Base-by-base conservation (phyloP, 1,140 invertebrate genomes). In the Trachelipus rathkii region DNA sequence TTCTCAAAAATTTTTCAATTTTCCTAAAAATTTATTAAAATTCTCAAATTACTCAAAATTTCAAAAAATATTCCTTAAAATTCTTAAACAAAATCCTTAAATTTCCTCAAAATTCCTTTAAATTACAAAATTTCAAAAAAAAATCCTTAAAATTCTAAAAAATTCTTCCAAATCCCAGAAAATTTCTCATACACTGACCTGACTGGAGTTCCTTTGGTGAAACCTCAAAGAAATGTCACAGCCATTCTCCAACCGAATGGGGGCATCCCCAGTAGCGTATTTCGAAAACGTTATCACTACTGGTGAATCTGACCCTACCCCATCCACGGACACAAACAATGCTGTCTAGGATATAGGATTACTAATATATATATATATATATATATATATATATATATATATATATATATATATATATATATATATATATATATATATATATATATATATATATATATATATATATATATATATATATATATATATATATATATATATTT, bases 151-250 rank as follows among this genome's bases (percentile, higher is more conserved):
- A 33, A 33, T 33, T 33, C 6, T 33, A 1, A 33, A 6, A 33
- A 33, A 33, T 33, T 33, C 33, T n/a, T n/a, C n/a, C n/a, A 33
- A 33, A 33, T 33, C 6, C 6, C 6, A 1, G 6, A 6, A 33
- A 33, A 33, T 33, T 33, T 6, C 19, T 10, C 10, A 71, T 71
- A n/a, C 44, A 73, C 79, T 76, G 72, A 85, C 85, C 83, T 90
- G 89, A 43, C 90, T 89, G 5, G 89, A 88, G 77, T 89, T 88
- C 82, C 88, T 88, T 85, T 95, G 91, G 82, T 93, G 90, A 60
- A 95, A 88, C 83, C 93, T 93, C 15, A 95, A 84, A 83, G 93
- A 93, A 60, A 94, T 85, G 83, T 94, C 92, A 83, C 92, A 94
- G 7, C 92, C 87, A 84, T 95, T 95, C 81, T 93, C 92, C 10